phyloP scores from a whole-genome alignment of 1,140 invertebrate genomes.

The Mycetomoellerius zeteki region DNA sequence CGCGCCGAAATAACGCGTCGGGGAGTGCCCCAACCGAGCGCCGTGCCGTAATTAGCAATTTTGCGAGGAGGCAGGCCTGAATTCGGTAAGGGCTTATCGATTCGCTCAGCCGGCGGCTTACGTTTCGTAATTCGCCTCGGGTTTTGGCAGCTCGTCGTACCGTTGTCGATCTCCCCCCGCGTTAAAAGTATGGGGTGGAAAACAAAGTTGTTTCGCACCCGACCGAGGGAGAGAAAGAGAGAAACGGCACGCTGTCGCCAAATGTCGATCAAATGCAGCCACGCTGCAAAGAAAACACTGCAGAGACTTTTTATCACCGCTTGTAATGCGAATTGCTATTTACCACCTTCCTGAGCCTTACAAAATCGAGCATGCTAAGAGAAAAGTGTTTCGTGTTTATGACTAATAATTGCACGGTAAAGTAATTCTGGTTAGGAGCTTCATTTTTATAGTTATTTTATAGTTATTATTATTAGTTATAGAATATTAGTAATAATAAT shows the following conservation, averaged over 20 bases:
- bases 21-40: constrained; percentile 22
- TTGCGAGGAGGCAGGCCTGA: constrained; percentile 48
- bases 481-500: too few relatives aligned
- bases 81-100: constrained; percentile 57
- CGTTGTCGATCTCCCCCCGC: background rate
- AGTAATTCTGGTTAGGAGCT: too few relatives aligned
- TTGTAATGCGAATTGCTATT: background rate
- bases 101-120: constrained; percentile 38
- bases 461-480: too few relatives aligned
- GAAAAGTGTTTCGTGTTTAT: too few relatives aligned
- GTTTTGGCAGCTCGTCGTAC: background rate
- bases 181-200: too few relatives aligned
- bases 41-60: constrained; percentile 50
- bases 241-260: background rate
- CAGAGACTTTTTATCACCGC: background rate
- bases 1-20: constrained; percentile 16
- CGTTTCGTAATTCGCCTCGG: constrained; percentile 38
- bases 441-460: too few relatives aligned
- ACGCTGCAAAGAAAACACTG: background rate
- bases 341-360: background rate
- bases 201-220: background rate
- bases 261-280: background rate
- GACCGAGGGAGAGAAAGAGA: background rate
- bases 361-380: background rate
- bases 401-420: too few relatives aligned